These are phyloP conservation scores for Urosaurus nigricauda DNA, from an alignment of 2,797 vertebrate species.

Conservation along the genomic window DNA sequence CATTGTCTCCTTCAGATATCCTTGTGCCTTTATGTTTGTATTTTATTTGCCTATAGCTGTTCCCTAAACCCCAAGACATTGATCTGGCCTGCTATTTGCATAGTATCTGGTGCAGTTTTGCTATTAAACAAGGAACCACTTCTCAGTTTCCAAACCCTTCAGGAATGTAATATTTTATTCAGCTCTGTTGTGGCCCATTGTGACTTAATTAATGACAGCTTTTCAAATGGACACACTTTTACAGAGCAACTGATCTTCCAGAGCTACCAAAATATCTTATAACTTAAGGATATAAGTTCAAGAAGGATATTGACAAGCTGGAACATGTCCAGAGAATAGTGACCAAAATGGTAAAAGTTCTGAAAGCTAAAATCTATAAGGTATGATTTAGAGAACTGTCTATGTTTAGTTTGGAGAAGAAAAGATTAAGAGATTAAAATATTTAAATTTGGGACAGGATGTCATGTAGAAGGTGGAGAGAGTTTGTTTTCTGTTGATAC, in stretches of 20 bases:
- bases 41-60: neutral
- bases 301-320: too few relatives aligned
- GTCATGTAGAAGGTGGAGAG: too few relatives aligned
- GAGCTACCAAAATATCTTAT: neutral
- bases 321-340: too few relatives aligned
- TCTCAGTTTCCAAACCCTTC: neutral
- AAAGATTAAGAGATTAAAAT: too few relatives aligned
- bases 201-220: neutral
- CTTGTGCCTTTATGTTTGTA: neutral
- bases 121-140: slow-evolving; percentile 1
- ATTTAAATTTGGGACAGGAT: too few relatives aligned
- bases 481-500: too few relatives aligned
- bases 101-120: neutral
- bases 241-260: neutral
- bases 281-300: neutral
- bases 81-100: neutral
- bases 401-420: too few relatives aligned
- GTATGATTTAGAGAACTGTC: too few relatives aligned
- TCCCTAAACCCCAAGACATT: slow-evolving; percentile 8
- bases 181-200: neutral
- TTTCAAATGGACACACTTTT: neutral
- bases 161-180: slow-evolving; percentile 14
- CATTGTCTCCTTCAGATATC: neutral
- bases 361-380: too few relatives aligned
- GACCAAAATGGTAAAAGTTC: too few relatives aligned